phyloP scores from a whole-genome alignment of 1,140 invertebrate genomes.

The Drosophila punjabiensis region DNA sequence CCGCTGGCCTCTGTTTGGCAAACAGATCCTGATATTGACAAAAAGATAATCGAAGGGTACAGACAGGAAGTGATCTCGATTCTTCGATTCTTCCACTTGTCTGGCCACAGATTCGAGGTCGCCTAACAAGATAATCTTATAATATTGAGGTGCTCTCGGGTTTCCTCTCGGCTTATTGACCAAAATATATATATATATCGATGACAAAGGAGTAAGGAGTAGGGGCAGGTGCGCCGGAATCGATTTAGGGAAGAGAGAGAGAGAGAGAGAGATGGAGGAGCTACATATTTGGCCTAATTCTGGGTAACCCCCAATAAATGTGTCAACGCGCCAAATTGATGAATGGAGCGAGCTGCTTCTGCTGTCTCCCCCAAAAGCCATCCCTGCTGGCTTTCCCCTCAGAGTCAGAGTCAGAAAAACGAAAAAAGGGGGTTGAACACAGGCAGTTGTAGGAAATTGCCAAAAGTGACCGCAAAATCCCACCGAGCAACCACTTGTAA shows the following conservation, averaged over 20 bases:
- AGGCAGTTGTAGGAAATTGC: conserved; percentile 74
- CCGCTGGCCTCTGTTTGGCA: conserved; percentile 60
- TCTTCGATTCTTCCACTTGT: conserved; percentile 62
- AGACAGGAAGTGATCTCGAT: conserved; percentile 38
- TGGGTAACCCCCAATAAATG: conserved; percentile 63
- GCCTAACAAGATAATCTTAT: conserved; percentile 63
- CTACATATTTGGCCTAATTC: conserved; percentile 43
- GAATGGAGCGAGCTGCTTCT: conserved; percentile 34
- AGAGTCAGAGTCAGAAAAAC: too few species aligned
- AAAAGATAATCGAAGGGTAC: conserved; percentile 64
- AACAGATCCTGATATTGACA: conserved; percentile 64
- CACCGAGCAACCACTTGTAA: conserved; percentile 52
- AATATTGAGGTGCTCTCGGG: conserved; percentile 60
- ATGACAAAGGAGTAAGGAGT: conserved; percentile 9
- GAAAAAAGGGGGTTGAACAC: conserved; percentile 43
- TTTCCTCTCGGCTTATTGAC: conserved; percentile 57
- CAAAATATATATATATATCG: conserved; percentile 12
- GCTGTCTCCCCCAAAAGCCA: conserved; percentile 16
- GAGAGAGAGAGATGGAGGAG: neutral
- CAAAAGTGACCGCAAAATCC: conserved; percentile 70
- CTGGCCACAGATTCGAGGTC: conserved; percentile 73
- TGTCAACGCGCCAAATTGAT: conserved; percentile 76
- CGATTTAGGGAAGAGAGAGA: conserved; percentile 8
- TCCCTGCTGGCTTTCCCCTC: conserved; percentile 10
- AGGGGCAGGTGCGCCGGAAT: conserved; percentile 24